These are phyloP conservation scores for Sturnus vulgaris DNA, from an alignment of 2,113 vertebrate species.

Conservation along the genomic window DNA sequence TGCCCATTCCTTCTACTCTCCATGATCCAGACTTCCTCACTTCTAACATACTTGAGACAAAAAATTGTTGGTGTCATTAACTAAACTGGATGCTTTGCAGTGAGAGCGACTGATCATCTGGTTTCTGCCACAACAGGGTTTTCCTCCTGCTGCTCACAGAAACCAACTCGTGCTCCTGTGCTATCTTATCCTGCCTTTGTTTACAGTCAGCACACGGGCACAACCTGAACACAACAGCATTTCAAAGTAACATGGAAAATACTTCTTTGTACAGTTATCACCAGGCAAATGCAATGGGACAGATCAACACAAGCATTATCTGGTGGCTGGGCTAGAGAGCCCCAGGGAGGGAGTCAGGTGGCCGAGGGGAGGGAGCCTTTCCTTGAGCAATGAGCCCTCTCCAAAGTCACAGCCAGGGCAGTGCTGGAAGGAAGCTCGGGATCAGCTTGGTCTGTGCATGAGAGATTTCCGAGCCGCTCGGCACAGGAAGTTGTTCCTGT, in stretches of 20 bases:
- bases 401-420: slow-evolving; percentile 60
- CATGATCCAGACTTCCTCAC: neutral
- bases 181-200: neutral
- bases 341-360: slow-evolving; percentile 12
- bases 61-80: neutral
- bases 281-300: neutral
- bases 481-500: slow-evolving; percentile 72
- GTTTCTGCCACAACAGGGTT: neutral
- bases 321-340: neutral
- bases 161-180: neutral
- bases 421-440: slow-evolving; percentile 74
- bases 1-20: neutral
- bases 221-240: neutral
- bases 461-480: slow-evolving; percentile 72
- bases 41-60: neutral
- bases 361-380: slow-evolving; percentile 8
- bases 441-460: slow-evolving; percentile 22
- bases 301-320: neutral
- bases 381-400: slow-evolving; percentile 9
- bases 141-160: neutral
- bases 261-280: neutral
- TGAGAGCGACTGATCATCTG: neutral
- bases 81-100: neutral
- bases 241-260: neutral
- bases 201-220: fast-evolving